These are phyloP conservation scores for Acanthornis magna DNA, from an alignment of 2,797 vertebrate species.

Conservation along the genomic window DNA sequence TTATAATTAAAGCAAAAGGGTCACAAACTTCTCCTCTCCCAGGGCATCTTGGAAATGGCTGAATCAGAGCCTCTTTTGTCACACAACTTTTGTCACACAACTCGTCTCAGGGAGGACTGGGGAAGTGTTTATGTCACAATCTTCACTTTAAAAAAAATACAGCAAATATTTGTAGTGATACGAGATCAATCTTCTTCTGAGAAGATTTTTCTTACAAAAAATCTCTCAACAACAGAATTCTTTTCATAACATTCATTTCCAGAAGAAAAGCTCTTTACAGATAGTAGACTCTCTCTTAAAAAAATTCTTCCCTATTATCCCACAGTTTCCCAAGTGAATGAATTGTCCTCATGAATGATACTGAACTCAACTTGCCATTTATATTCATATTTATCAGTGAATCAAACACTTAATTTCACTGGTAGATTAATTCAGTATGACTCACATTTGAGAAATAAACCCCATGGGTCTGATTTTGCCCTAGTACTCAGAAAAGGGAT, in stretches of 20 bases:
- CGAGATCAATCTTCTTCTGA: background rate
- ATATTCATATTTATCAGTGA: background rate
- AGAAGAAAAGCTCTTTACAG: background rate
- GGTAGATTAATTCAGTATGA: background rate
- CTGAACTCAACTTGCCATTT: background rate
- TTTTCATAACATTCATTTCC: background rate
- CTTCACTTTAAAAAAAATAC: background rate
- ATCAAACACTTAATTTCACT: background rate
- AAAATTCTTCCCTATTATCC: background rate
- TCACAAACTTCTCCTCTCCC: background rate
- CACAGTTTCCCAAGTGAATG: background rate
- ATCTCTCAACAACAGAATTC: background rate
- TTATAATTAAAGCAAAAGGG: background rate
- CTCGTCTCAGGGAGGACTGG: background rate
- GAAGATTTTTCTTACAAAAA: background rate
- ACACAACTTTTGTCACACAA: fast-evolving
- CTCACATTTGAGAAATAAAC: background rate
- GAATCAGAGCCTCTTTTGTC: background rate
- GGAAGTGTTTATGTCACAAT: background rate
- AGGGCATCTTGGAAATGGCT: background rate
- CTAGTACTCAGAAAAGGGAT: background rate
- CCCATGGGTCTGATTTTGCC: background rate
- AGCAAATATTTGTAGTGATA: background rate
- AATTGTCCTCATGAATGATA: background rate
- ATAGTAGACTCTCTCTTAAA: background rate